Conservation (phyloP, 64 coral and sea anemone genomes). For the Acropora tenuis region DNA sequence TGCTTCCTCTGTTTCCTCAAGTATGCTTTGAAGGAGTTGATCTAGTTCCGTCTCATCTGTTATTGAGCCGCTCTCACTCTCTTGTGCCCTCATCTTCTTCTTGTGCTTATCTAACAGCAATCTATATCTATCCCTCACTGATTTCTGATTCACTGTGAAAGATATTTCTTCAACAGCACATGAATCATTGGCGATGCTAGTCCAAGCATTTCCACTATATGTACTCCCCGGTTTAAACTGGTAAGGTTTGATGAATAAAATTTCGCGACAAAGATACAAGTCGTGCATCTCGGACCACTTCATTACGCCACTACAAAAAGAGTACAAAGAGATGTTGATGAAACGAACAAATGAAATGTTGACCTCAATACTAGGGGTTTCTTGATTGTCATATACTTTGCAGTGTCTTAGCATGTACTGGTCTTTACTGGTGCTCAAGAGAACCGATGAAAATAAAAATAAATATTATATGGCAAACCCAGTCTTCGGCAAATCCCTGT, state of each 20-base stretch:
- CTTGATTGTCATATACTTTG: conserved; percentile 8
- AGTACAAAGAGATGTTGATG: conserved; percentile 7
- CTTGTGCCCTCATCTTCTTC: conserved; percentile 39
- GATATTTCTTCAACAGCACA: too few relatives aligned
- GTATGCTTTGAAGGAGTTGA: conserved; percentile 31
- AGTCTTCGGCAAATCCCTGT: too few relatives aligned
- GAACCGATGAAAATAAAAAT: too few relatives aligned
- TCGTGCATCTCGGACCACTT: conserved; percentile 51
- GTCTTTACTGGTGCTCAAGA: too few relatives aligned
- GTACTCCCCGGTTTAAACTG: conserved; percentile 32
- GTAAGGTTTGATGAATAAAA: conserved; percentile 36
- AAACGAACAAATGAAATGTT: conserved; percentile 3
- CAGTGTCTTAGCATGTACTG: too few relatives aligned
- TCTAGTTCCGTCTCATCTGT: conserved; percentile 34
- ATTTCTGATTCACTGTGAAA: too few relatives aligned
- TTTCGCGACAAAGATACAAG: conserved; percentile 50
- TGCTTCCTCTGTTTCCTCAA: too few relatives aligned
- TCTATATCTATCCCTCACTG: conserved; percentile 59
- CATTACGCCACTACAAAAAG: conserved; percentile 41
- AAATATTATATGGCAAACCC: too few relatives aligned
- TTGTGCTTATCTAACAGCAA: conserved; percentile 47
- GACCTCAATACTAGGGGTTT: neutral
- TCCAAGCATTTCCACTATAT: too few relatives aligned
- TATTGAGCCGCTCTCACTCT: conserved; percentile 24
- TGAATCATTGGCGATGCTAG: too few relatives aligned